These are phyloP conservation scores for Myotis brandtii DNA, from an alignment of 2,113 vertebrate genomes.

Conservation along the genomic window DNA sequence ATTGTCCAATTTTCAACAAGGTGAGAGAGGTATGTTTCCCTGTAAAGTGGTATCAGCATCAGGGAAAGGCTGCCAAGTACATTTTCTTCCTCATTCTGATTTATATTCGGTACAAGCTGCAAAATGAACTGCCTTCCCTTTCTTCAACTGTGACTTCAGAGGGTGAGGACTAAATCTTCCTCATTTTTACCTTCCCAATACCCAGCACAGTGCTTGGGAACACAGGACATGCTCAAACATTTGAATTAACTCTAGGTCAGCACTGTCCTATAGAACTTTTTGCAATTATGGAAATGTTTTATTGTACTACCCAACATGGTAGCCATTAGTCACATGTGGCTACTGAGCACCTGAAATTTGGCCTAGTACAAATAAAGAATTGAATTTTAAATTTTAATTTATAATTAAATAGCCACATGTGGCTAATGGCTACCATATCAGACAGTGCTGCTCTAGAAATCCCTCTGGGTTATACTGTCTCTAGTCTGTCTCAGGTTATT, in stretches of 20 bases:
- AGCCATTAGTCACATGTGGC: neutral
- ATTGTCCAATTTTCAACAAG: neutral
- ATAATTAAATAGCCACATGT: neutral
- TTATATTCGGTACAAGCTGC: neutral
- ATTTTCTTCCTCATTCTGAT: constrained; percentile 41
- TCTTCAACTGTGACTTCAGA: neutral
- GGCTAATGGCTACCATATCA: neutral
- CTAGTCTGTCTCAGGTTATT: neutral
- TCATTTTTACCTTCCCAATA: neutral
- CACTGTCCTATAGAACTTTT: neutral
- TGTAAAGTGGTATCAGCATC: neutral
- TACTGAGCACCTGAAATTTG: neutral
- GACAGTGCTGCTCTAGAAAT: neutral
- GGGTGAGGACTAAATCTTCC: neutral
- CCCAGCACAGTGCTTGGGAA: neutral
- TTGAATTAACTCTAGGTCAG: neutral
- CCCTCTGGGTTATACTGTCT: neutral
- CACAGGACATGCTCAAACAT: neutral
- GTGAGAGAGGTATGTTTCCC: neutral
- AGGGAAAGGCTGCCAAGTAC: neutral
- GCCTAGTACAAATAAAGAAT: neutral
- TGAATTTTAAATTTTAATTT: neutral
- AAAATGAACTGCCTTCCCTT: neutral
- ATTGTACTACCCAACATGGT: neutral
- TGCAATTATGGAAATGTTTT: constrained; percentile 3